A percentile compares a stretch with the other conserved stretches of the same genome.
Evolutionary conservation across 2,113 vertebrate genomes (phyloP).

Genomic region (Thermophis baileyi): DNA sequence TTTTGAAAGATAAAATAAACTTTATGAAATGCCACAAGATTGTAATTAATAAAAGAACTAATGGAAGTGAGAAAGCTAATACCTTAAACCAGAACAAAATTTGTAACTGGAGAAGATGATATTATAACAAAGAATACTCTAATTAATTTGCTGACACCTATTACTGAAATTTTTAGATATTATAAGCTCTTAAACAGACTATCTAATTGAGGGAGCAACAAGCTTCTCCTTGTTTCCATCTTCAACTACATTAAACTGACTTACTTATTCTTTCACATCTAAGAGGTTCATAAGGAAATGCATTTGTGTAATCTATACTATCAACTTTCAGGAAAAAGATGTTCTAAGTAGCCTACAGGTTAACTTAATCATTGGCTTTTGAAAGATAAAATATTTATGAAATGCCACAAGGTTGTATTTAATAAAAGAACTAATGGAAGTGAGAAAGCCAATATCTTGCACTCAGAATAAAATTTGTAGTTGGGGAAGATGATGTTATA

Average conservation of each 20-base stretch:
- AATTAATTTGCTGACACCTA: slow-evolving; percentile 38
- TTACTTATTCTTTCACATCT: no score
- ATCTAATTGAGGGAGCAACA: not conserved
- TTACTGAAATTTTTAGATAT: slow-evolving; percentile 31
- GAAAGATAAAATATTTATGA: no score
- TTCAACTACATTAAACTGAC: not conserved
- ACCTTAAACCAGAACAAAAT: slow-evolving; percentile 40
- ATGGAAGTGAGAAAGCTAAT: slow-evolving; percentile 47
- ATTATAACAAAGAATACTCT: not conserved
- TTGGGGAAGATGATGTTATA: not conserved
- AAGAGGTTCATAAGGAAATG: not conserved
- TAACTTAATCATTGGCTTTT: not conserved
- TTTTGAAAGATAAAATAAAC: no score
- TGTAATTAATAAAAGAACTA: not conserved
- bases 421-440: slow-evolving; percentile 22
- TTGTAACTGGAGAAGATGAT: slow-evolving; percentile 40
- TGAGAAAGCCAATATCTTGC: slow-evolving; percentile 43
- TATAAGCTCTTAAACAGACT: not conserved
- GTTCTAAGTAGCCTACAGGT: not conserved
- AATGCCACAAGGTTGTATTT: no score
- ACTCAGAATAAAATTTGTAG: slow-evolving; percentile 36
- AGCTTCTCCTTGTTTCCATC: not conserved
- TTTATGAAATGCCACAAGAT: no score
- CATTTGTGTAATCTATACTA: not conserved
- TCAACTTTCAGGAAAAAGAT: not conserved